Evolutionary conservation across 2,113 vertebrate species (phyloP), one percentile per base, ranked within the genome.

Genomic region (Alces alces): DNA sequence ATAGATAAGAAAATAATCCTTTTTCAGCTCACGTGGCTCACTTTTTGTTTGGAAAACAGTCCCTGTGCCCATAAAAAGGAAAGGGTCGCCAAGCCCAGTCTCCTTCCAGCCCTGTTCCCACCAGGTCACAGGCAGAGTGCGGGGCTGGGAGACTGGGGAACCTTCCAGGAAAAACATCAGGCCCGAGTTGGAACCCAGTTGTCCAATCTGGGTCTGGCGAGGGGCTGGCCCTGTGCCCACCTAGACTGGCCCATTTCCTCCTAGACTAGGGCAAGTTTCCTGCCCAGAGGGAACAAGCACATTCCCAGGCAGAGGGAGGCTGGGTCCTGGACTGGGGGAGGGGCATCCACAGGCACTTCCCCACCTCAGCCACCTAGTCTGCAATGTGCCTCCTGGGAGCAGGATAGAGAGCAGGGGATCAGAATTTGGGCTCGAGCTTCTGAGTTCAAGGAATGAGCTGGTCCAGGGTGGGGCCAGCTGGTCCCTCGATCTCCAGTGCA

Each of bases 11-110:
- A 97, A 96, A 96, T 79, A 97, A 96, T 94, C 30, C 87, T 30
- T 50, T 78, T 80, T 64, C 47, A 85, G 76, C 61, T 30, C 79
- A 84, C 1, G 1, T n/a, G 66, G 50, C 33, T 91, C 86, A 27
- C 12, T 54, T 96, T 96, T 97, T 93, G 86, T 96, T 97, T 97
- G 88, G 86, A 97, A 94, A 94, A 96, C 2, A 4, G 86, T 87
- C 86, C 54, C 66, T 36, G 39, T 97, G 89, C 52, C 97, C 96
- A 94, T 97, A 97, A 94, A 98, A 97, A 97, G 97, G 86, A 97
- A 96, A 96, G 86, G 82, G 33, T 28, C 3, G 33, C 55, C 7
- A 55, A 80, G 79, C 66, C 90, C 28, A 43, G 15, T 43, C 52
- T 36, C 54, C 88, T 85, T 70, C 91, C 39, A 21, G 82, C 83